Evolutionary conservation across 2,113 vertebrate genomes (phyloP).

Genomic region (Labeo catla): DNA sequence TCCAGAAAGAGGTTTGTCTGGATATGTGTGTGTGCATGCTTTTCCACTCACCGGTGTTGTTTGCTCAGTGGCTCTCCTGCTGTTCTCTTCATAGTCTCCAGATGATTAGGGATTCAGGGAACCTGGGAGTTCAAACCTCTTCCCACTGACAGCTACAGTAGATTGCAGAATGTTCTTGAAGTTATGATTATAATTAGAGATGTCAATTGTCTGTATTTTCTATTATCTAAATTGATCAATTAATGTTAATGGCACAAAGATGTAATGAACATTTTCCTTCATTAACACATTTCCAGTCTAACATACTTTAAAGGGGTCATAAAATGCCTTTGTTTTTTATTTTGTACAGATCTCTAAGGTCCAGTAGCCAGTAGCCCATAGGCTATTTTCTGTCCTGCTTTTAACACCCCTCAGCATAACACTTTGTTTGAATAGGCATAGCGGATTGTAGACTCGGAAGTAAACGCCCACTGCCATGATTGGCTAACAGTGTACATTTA

Average conservation of each 20-base stretch:
- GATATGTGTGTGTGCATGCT: neutral
- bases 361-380: too few species aligned
- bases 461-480: too few species aligned
- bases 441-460: too few species aligned
- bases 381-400: too few species aligned
- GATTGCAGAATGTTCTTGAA: conserved; percentile 7
- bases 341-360: too few species aligned
- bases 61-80: conserved; percentile 19
- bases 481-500: too few species aligned
- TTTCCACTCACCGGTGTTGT: conserved; percentile 8
- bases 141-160: neutral
- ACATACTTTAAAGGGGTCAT: too few species aligned
- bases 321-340: too few species aligned
- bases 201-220: neutral
- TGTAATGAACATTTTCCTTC: neutral
- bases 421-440: too few species aligned
- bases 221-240: neutral
- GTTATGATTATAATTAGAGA: neutral
- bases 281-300: neutral
- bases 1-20: conserved; percentile 55
- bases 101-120: conserved; percentile 7
- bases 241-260: neutral
- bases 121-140: neutral
- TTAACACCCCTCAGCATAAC: too few species aligned
- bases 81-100: conserved; percentile 28